A percentile compares a stretch with the other conserved stretches of the same genome.
Evolutionary conservation across 2,113 vertebrate genomes (phyloP).

Genomic region (Gorsachius goisagi): DNA sequence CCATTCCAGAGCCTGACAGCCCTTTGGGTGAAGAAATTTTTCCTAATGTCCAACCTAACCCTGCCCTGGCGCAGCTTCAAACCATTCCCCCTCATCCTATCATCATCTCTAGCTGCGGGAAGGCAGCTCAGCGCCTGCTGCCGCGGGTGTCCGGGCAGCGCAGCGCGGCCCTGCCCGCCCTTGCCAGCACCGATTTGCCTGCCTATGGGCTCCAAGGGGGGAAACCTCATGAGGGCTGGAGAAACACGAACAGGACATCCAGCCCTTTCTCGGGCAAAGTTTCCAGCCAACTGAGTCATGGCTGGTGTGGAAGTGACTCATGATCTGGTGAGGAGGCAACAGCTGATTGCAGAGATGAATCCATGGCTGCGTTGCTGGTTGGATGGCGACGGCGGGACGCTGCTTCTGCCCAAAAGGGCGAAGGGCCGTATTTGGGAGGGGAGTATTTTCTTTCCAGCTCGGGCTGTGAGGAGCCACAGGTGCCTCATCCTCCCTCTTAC

Average conservation of each 20-base stretch:
- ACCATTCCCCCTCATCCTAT: too few species aligned
- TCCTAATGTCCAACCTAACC: too few species aligned
- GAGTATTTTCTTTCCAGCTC: neutral
- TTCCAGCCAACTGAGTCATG: neutral
- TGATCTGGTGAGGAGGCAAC: neutral
- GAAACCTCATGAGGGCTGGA: neutral
- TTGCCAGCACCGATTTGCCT: accelerated
- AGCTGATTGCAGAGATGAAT: neutral
- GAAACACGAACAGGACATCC: accelerated
- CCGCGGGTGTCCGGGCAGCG: accelerated
- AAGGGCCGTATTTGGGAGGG: accelerated
- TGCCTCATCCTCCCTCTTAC: accelerated
- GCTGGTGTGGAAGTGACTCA: slow-evolving; percentile 7
- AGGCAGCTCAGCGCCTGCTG: accelerated
- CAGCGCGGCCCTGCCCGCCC: neutral
- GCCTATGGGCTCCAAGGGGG: accelerated
- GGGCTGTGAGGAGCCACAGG: neutral
- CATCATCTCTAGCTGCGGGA: accelerated
- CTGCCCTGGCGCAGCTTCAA: too few species aligned
- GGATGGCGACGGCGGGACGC: neutral
- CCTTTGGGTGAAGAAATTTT: too few species aligned
- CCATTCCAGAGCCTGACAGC: too few species aligned
- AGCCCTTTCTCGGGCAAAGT: neutral
- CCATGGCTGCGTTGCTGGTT: accelerated
- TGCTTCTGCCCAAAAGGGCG: neutral